Base-by-base conservation (phyloP, 2,888 invertebrate genomes). In the Eupithecia dodoneata region DNA sequence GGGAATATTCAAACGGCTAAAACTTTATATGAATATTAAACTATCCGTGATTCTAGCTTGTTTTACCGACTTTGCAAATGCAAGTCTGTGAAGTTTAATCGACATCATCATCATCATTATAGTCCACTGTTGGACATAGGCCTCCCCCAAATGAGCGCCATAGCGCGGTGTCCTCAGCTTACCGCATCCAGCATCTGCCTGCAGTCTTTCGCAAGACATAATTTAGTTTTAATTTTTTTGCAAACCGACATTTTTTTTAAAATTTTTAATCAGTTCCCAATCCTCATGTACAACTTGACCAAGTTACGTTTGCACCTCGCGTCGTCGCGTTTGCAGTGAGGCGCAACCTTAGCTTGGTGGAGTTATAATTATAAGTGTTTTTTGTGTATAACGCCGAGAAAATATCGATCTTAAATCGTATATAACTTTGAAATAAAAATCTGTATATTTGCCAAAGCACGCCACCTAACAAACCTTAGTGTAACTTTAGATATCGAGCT, bases 401-500 rank as follows among this genome's bases (percentile, higher is more conserved):
- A n/a, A n/a, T 6, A 59, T 4, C 59, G 59, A 59, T 18, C 0
- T 30, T 2, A 12, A 63, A 30, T 63, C 59, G 12, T 30, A 30
- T 63, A 63, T 59, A 10, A 10, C 59, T 18, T 59, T 18, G 0
- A 55, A n/a, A n/a, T 55, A 18, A 18, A 59, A 59, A 59, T 15
- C 13, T 42, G 66, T 42, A 15, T 42, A 69, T 69, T 69, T 69
- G 42, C 45, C 69, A 45, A 69, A 69, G 15, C 66, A 42, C 5
- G 55, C n/a, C n/a, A 7, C 69, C 45, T 45, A 45, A 45, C 42
- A 44, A 45, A 69, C 18, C n/a, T 67, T 66, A 44, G 45, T 63
- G 41, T 72, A 59, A 12, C 63, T 45, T n/a, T 52, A 45, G 44
- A 7, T 72, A 63, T 72, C n/a, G 12, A 18, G 59, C 45, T 72